Evolutionary conservation across 2,113 vertebrate genomes (phyloP), one percentile per base, ranked within the genome.

Genomic region (Centropus bengalensis): DNA sequence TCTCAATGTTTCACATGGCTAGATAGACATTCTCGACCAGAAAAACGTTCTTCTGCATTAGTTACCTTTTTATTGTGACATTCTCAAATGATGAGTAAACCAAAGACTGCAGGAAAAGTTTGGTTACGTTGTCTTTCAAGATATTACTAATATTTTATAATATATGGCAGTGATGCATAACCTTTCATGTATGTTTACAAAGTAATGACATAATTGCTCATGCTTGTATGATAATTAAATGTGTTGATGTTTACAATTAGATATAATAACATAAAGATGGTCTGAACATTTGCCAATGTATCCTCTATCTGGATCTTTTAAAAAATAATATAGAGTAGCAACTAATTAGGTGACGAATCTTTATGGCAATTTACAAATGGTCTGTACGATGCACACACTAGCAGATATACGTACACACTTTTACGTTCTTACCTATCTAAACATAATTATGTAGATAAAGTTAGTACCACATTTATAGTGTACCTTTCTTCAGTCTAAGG

Each of bases 111-210:
- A 17, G 23, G 91, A 81, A 52, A 94, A 95, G 40, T 89, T 96
- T 87, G 49, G 12, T 82, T 33, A 49, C 27, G 23, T 66, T 91
- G 73, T 92, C 82, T 82, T 94, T 95, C 70, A 76, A 66, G 47
- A 75, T 85, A 88, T 82, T 93, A 58, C 20, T 79, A 66, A 71
- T 91, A 88, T 86, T 91, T 95, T 76, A 75, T 78, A 68, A 68
- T 82, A 56, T 63, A 86, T 64, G 52, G 70, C 83, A 93, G 60
- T 87, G 59, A 91, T 83, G 56, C 56, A 45, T 94, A 91, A 96
- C 94, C 80, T 95, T 96, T 91, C 79, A 91, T 96, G 69, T 74
- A 58, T 97, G 78, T 96, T 96, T 96, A 87, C 67, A 91, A 75
- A 91, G 93, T 87, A 86, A 60, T 81, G 79, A 80, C 80, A 94